Base-by-base conservation (phyloP, 1,140 invertebrate species). In the Cherax destructor region DNA sequence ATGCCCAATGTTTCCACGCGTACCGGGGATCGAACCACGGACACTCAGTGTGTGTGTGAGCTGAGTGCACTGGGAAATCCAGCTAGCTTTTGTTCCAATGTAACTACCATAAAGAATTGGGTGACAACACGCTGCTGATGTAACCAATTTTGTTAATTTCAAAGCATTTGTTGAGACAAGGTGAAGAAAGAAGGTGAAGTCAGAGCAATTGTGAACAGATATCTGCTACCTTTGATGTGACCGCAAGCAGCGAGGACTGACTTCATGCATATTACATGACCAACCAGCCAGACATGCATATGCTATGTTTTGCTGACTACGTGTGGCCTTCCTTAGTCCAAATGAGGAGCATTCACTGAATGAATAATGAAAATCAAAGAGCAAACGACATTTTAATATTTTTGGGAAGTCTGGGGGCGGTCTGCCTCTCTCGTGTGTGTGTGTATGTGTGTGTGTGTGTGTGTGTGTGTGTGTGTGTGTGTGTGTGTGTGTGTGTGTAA, bases 351-450 rank as follows among this genome's bases (percentile, higher is more conserved):
- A 74, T 74, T 74, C 69, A 74, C 24, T 24, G 69, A 74, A 74
- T 74, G 69, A 74, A 74, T 30, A 74, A 74, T 74, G 69, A 74
- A 74, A 74, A 30, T n/a, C 69, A 9, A 74, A 69, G 16, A 18
- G 5, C 65, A 69, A 74, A 74, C 69, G n/a, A 74, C 69, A n/a
- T 74, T 74, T 74, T 74, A 74, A 21, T 74, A 74, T 30, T 74
- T 30, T 30, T 74, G 65, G 16, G 18, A n/a, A 18, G 52, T 56
- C 18, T 69, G 5, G 65, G 16, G 65, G 65, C 65, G 21, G 13
- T 6, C 18, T 6, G 21, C 6, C 1, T 69, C 65, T 69, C 21
- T 3, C 3, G 69, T 30, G 6, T 24, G n/a, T 74, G 6, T 74
- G 69, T 74, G 6, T 74, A n/a, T 74, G 21, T 74, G 69, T 74